phyloP scores from a whole-genome alignment of 1,140 invertebrate species.

The Sminthurinus signatus region DNA sequence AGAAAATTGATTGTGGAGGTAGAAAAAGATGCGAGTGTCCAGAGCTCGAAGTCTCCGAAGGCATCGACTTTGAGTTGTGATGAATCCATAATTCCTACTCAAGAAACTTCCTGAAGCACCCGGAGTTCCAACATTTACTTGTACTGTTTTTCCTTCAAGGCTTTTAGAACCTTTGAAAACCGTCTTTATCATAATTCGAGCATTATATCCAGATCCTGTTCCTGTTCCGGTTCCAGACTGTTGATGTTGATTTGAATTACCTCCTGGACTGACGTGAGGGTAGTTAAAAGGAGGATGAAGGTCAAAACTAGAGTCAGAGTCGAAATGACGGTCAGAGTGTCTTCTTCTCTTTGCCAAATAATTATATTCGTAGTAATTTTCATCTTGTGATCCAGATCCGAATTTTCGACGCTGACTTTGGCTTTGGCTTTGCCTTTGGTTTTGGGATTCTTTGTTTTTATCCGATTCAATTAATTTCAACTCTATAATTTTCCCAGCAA shows the following conservation, averaged over 20 bases:
- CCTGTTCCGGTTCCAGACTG: no score
- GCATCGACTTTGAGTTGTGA: slow-evolving; percentile 6
- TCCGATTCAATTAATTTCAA: no score
- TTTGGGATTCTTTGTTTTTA: no score
- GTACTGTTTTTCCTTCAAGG: slow-evolving; percentile 20
- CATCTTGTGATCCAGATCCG: no score
- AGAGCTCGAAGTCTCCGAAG: slow-evolving; percentile 19
- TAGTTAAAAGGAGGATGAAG: no score
- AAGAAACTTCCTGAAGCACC: background rate
- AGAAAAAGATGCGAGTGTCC: slow-evolving; percentile 36
- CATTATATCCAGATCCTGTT: no score
- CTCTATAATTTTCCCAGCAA: slow-evolving; percentile 34
- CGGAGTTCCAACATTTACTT: background rate
- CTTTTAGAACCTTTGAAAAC: slow-evolving; percentile 28
- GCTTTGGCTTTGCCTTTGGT: slow-evolving; percentile 3
- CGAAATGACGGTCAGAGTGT: no score
- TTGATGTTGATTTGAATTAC: no score
- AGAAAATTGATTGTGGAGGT: background rate
- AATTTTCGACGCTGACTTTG: no score
- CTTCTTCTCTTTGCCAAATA: slow-evolving; percentile 21
- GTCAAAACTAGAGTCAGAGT: no score
- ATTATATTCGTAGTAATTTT: slow-evolving; percentile 25
- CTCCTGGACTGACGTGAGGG: background rate
- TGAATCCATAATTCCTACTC: no score
- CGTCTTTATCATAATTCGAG: slow-evolving; percentile 28